Evolutionary conservation across 92 coral and sea anemone genomes (phyloP), one percentile per base, ranked within the genome.

Genomic region (Anthopleura xanthogrammica): DNA sequence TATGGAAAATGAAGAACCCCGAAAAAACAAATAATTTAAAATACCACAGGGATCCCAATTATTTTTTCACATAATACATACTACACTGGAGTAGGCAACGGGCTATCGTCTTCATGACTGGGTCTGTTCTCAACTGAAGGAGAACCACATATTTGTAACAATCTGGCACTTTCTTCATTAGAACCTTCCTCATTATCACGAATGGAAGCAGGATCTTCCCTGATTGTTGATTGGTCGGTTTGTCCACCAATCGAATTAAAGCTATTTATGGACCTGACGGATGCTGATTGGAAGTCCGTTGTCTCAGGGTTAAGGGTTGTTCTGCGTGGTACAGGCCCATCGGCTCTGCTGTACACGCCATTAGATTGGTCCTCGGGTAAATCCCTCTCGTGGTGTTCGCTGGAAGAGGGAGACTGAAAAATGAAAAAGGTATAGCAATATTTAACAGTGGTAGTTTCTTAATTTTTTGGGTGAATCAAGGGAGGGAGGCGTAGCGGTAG

Each of bases 261-360:
- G 36, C 83, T 80, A 64, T 65, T 42, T 19, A 80, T 14, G 2
- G 83, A 80, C 41, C 83, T 80, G 2, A 52, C 76, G 7, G 83
- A 80, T 50, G 83, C 83, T 2, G 83, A 80, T 17, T 50, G 83
- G 43, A 80, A 80, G 40, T 80, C 83, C 1, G 58, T 80, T 41
- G 83, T 80, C 13, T 80, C 83, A 4, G 83, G 56, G 72, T 66
- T 41, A 3, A 80, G 64, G 14, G 83, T 80, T 8, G 76, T 5
- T 48, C 72, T 62, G 16, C 50, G 50, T 46, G 77, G 10, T 3
- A 29, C 43, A 13, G 41, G 72, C 11, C 7, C 72, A 24, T 16
- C 4, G 2, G 40, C 60, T 46, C 40, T 57, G 10, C 76, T 75
- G 72, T 80, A 80, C 7, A 24, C 83, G 66, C 17, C 9, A 12